phyloP scores from a whole-genome alignment of 2,797 vertebrate species.

The Eidolon dupreanum region DNA sequence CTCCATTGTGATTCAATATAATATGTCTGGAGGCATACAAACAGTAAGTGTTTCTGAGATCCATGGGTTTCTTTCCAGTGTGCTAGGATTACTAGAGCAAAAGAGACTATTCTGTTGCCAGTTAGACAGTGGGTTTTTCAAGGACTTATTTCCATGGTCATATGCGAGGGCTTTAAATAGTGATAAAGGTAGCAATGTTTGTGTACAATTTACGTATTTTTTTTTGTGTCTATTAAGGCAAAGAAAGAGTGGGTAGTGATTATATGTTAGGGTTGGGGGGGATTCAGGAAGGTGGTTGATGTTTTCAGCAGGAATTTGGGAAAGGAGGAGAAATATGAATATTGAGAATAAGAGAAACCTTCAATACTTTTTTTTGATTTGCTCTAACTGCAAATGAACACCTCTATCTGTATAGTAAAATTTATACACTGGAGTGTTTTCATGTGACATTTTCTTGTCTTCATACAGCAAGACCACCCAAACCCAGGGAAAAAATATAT shows the following conservation, averaged over 20 bases:
- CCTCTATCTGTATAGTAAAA: background rate
- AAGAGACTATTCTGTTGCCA: background rate
- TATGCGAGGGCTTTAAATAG: background rate
- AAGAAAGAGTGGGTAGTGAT: background rate
- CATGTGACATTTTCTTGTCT: constrained; percentile 40
- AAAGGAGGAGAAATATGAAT: background rate
- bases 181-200: background rate
- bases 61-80: background rate
- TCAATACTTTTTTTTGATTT: background rate
- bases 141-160: background rate
- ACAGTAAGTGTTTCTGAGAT: constrained; percentile 82
- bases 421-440: background rate
- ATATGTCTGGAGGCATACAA: constrained; percentile 68
- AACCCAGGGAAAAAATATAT: constrained; percentile 69
- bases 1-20: constrained; percentile 79
- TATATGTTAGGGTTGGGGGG: background rate
- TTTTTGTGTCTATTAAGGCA: constrained; percentile 3
- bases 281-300: background rate
- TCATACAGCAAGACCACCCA: constrained; percentile 82
- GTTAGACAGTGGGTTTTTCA: background rate
- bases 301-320: background rate
- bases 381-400: background rate
- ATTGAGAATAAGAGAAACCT: background rate
- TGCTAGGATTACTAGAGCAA: background rate
- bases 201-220: background rate